Base-by-base conservation (phyloP, 2,113 vertebrate genomes). In the Anolis sagrei region DNA sequence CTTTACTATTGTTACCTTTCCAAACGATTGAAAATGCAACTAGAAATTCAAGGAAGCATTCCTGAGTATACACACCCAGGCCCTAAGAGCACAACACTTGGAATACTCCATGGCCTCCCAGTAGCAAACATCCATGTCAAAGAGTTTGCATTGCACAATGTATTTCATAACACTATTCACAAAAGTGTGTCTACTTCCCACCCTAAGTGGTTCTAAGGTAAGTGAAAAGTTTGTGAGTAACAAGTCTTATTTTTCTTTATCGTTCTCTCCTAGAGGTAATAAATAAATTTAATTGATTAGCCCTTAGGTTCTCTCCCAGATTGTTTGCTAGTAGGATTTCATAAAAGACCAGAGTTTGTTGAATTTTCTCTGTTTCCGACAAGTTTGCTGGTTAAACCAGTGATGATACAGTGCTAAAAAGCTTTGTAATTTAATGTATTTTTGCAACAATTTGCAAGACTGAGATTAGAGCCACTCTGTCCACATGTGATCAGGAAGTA, bases 181-280 rank as follows among this genome's bases (percentile, higher is more conserved):
- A 0, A 62, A 0, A 76, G 64, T 86, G 69, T 79, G 36, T 82
- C 64, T 10, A 0, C 49, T 2, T 10, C 34, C 64, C 11, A 1
- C 5, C 0, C 49, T 2, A 61, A 11, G 61, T 64, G 2, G 69
- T 3, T 0, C 0, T 0, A n/a, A 51, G 51, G 1, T 13, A 0
- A 61, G 54, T 36, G 14, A 69, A 70, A 29, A 0, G 32, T 14
- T 16, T 69, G 58, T n/a, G 74, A 48, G 69, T 74, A 2, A 62
- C 66, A 80, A 68, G 2, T 62, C 79, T 87, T 79, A 29, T 51
- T 16, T n/a, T 76, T 34, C 0, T 51, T 72, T 44, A 7, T 34
- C 10, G 39, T 44, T 25, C 14, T n/a, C 66, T 34, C 49, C 79
- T 34, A 61, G 16, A 54, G 73, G 36, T 66, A 10, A 14, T 49